These are phyloP conservation scores for Sitobion miscanthi DNA, from an alignment of 1,140 invertebrate genomes.

Conservation along the genomic window DNA sequence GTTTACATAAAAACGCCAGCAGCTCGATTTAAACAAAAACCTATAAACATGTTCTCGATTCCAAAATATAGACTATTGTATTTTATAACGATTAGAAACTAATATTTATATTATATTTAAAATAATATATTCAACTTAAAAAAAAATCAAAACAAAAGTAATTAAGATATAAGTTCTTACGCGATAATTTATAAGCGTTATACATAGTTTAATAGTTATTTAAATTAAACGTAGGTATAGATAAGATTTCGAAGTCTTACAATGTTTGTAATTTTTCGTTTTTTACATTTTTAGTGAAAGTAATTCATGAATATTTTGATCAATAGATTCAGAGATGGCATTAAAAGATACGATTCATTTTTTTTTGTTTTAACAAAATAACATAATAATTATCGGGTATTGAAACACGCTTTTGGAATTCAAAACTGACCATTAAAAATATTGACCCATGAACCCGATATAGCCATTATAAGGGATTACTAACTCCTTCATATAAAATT, in stretches of 20 bases:
- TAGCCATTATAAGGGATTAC: neutral
- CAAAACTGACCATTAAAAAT: neutral
- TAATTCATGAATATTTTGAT: neutral
- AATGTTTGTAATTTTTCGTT: neutral
- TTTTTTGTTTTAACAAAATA: neutral
- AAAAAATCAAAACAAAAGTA: neutral
- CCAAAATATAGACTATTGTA: neutral
- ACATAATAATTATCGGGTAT: conserved; percentile 33
- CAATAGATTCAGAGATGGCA: conserved; percentile 26
- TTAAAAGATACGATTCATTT: conserved; percentile 32
- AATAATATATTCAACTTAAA: neutral
- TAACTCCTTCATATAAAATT: neutral
- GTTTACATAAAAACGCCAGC: conserved; percentile 43
- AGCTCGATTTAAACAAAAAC: conserved; percentile 13
- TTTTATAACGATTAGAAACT: neutral
- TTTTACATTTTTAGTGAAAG: conserved; percentile 33
- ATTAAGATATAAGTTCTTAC: neutral
- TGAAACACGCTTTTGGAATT: neutral
- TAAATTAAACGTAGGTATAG: neutral
- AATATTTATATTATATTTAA: neutral
- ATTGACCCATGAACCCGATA: neutral
- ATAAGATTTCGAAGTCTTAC: neutral
- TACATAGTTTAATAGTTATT: neutral
- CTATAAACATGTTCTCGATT: neutral
- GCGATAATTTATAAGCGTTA: neutral